Conservation (phyloP, 1,140 invertebrate genomes). For the Saccostrea glomerata region DNA sequence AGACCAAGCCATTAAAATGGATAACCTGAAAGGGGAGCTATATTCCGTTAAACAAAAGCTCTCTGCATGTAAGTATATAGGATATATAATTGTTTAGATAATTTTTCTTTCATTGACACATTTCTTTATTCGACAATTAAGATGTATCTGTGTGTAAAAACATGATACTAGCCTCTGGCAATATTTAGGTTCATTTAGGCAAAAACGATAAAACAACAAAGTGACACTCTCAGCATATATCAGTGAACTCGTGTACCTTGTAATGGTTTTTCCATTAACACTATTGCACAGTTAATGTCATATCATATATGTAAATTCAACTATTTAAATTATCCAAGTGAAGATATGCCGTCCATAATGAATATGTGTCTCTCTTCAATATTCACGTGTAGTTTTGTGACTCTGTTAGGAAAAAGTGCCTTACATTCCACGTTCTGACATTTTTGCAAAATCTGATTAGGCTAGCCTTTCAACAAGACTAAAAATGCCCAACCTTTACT, state of each 20-base stretch:
- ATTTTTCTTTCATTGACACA: not conserved
- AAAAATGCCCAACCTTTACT: no score
- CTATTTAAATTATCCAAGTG: no score
- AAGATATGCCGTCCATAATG: no score
- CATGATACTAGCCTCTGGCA: constrained; percentile 1
- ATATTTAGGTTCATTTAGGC: constrained; percentile 1
- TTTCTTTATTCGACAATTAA: not conserved
- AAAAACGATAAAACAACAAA: constrained; percentile 10
- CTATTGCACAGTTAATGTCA: not conserved
- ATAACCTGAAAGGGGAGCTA: not conserved
- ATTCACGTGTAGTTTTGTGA: no score
- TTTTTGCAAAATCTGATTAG: no score
- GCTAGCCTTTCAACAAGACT: no score
- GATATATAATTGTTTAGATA: not conserved
- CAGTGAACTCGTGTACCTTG: not conserved
- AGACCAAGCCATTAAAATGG: constrained; percentile 30
- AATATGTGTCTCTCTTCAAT: no score
- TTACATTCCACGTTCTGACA: no score
- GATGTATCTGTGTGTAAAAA: not conserved
- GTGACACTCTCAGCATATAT: not conserved
- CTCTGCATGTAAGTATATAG: not conserved
- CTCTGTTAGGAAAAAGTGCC: no score
- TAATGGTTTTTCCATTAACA: constrained; percentile 6
- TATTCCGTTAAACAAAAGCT: not conserved
- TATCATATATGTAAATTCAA: not conserved